Evolutionary conservation across 2,888 invertebrate genomes (phyloP).

Genomic region (Polymixis lichenea): DNA sequence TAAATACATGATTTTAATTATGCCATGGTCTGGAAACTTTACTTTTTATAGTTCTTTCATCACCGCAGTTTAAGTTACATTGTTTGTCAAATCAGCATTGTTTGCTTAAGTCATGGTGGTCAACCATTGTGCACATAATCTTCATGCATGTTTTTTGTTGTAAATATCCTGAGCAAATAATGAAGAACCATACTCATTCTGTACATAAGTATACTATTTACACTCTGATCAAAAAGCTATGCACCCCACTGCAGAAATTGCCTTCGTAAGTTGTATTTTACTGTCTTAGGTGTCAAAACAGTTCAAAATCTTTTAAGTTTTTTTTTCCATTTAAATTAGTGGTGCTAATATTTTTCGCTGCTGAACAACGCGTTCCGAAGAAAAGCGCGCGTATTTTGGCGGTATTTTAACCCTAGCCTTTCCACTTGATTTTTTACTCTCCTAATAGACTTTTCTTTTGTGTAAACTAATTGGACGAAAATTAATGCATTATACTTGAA

Average conservation of each 20-base stretch:
- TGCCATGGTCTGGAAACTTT: background rate
- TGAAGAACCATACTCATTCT: no score
- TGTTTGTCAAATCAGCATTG: background rate
- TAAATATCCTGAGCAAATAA: background rate
- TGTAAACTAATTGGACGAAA: no score
- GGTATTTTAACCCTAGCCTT: background rate
- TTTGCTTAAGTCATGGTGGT: background rate
- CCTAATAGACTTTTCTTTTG: background rate
- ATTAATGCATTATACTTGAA: background rate
- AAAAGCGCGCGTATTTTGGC: background rate
- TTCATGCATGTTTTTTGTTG: background rate
- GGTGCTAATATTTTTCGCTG: background rate
- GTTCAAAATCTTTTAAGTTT: background rate
- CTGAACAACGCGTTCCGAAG: background rate
- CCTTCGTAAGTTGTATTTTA: background rate
- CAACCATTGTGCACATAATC: background rate
- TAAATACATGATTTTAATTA: background rate
- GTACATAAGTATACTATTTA: background rate
- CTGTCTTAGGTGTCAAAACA: background rate
- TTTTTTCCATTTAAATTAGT: background rate
- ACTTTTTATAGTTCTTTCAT: background rate
- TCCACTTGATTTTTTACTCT: background rate
- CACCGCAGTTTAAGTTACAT: background rate
- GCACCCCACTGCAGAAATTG: background rate
- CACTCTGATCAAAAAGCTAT: background rate